phyloP scores from a whole-genome alignment of 2,113 vertebrate genomes.

The Enhydra lutris region DNA sequence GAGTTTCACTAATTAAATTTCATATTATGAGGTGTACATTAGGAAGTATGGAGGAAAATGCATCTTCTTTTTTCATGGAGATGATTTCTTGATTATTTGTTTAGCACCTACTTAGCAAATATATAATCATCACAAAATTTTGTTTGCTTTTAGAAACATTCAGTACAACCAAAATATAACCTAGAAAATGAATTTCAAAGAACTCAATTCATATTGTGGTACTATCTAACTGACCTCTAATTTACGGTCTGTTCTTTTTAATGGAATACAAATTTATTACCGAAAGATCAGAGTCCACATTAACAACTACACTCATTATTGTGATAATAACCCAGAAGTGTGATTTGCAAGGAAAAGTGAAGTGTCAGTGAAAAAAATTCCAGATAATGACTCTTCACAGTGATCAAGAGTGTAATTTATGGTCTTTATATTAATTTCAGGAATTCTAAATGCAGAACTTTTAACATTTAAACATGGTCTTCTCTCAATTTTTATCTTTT shows the following conservation, averaged over 20 bases:
- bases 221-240: neutral
- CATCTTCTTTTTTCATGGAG: neutral
- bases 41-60: neutral
- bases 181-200: slow-evolving; percentile 2
- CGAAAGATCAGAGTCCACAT: neutral
- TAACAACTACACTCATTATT: neutral
- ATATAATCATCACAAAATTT: neutral
- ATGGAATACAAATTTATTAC: slow-evolving; percentile 6
- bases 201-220: neutral
- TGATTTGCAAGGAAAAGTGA: neutral
- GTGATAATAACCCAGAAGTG: slow-evolving; percentile 6
- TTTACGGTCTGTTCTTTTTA: neutral
- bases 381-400: neutral
- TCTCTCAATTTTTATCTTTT: neutral
- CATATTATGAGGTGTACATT: neutral
- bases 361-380: neutral
- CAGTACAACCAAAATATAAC: neutral
- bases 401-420: neutral
- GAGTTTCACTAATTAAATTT: slow-evolving; percentile 1
- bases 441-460: neutral
- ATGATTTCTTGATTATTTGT: neutral
- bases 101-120: neutral
- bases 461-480: slow-evolving; percentile 8
- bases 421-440: slow-evolving; percentile 17
- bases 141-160: neutral